A percentile compares a stretch with the other conserved stretches of the same genome.
Conservation (phyloP, 2,113 vertebrate species). For the Brevimyrus niger region DNA sequence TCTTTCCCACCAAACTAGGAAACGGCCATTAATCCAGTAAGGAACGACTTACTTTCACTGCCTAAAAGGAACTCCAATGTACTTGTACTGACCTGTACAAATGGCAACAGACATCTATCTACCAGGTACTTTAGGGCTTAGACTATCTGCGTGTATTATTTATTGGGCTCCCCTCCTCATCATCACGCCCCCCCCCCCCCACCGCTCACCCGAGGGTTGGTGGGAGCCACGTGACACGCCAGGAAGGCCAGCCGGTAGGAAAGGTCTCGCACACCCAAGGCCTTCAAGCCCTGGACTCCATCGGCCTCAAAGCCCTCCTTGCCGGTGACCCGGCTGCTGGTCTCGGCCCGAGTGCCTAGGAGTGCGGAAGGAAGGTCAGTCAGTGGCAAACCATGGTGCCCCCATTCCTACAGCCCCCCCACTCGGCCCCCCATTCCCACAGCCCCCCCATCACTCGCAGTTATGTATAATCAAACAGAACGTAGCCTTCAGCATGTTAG, state of each 20-base stretch:
- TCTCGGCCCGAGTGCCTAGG: constrained; percentile 43
- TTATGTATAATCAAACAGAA: neutral
- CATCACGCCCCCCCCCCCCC: too few relatives aligned
- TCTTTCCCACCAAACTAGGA: constrained; percentile 47
- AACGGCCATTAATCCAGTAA: neutral
- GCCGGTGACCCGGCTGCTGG: constrained; percentile 42
- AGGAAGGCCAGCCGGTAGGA: constrained; percentile 48
- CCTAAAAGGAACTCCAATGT: neutral
- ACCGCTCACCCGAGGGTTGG: constrained; percentile 45
- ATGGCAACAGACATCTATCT: too few relatives aligned
- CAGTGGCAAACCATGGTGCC: neutral
- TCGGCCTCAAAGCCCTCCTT: constrained; percentile 44
- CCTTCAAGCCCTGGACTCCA: constrained; percentile 46
- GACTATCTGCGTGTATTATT: neutral
- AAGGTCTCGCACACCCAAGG: constrained; percentile 45
- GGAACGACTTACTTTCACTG: neutral
- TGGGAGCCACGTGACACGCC: constrained; percentile 45
- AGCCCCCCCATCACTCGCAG: neutral
- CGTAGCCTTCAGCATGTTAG: neutral
- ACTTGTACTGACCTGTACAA: too few relatives aligned
- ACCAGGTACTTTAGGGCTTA: neutral
- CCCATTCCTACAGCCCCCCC: neutral
- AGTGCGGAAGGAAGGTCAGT: neutral
- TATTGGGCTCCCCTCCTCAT: neutral
- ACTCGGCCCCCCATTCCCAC: neutral